These are phyloP conservation scores for Temnothorax nylanderi DNA, from an alignment of 1,140 invertebrate genomes.

Conservation along the genomic window DNA sequence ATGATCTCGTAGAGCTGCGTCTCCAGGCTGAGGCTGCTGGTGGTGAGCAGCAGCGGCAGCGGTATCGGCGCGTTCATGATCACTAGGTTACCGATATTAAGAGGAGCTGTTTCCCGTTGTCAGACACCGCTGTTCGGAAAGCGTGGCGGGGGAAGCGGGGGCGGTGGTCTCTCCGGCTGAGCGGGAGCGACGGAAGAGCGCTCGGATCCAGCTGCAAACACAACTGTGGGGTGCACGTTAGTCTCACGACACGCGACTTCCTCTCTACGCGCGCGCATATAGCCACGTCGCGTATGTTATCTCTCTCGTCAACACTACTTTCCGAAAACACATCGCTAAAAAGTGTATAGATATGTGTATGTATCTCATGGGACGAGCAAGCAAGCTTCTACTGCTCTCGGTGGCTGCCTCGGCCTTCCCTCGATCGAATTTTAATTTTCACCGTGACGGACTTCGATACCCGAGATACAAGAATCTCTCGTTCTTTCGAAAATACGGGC, in stretches of 20 bases:
- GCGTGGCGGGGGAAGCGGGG: slow-evolving; percentile 89
- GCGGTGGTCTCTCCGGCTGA: slow-evolving; percentile 87
- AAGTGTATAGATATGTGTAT: slow-evolving; percentile 6
- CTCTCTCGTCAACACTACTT: background rate
- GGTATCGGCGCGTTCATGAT: slow-evolving; percentile 83
- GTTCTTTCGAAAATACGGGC: background rate
- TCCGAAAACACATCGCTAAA: background rate
- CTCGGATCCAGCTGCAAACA: slow-evolving; percentile 88
- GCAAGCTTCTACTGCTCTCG: slow-evolving; percentile 43
- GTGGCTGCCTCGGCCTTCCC: background rate
- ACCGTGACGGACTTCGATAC: background rate
- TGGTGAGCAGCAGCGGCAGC: slow-evolving; percentile 76
- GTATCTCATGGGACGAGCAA: slow-evolving; percentile 39
- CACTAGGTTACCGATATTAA: slow-evolving; percentile 85
- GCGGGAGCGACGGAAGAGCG: slow-evolving; percentile 87
- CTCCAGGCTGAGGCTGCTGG: slow-evolving; percentile 83
- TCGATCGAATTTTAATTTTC: slow-evolving; percentile 20
- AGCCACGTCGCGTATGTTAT: background rate
- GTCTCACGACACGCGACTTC: slow-evolving; percentile 51
- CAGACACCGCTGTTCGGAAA: slow-evolving; percentile 90
- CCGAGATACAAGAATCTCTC: background rate
- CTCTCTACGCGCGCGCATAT: background rate
- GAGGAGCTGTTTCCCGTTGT: slow-evolving; percentile 88
- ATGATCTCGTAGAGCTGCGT: slow-evolving; percentile 86
- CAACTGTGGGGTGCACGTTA: slow-evolving; percentile 79